These are phyloP conservation scores for Coleophora flavipennella DNA, from an alignment of 2,888 invertebrate genomes.

Conservation along the genomic window DNA sequence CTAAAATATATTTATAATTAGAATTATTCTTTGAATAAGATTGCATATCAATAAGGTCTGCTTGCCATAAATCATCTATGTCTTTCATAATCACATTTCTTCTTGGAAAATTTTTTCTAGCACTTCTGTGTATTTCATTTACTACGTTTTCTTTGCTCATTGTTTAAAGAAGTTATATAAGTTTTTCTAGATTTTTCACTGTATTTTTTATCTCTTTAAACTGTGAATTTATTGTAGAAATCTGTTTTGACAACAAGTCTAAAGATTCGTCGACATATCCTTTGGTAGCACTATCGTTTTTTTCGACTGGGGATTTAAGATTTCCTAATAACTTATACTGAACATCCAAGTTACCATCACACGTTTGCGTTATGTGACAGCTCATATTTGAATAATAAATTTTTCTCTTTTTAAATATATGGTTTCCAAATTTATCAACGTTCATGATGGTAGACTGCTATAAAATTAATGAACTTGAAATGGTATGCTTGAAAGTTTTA, in stretches of 20 bases:
- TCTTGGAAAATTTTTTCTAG: slow-evolving; percentile 29
- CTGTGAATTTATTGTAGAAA: neutral
- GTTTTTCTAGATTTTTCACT: neutral
- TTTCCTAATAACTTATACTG: too few species aligned
- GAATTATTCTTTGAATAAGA: slow-evolving; percentile 9
- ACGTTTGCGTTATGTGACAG: too few species aligned
- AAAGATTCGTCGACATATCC: too few species aligned
- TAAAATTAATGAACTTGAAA: too few species aligned
- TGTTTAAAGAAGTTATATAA: neutral
- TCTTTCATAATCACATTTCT: slow-evolving; percentile 30
- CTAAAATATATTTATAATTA: slow-evolving; percentile 9
- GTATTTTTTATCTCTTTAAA: neutral
- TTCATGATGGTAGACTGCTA: too few species aligned
- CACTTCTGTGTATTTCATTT: slow-evolving; percentile 11
- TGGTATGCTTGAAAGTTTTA: too few species aligned
- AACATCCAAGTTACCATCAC: too few species aligned
- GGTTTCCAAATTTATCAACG: too few species aligned
- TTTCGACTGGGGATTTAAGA: too few species aligned
- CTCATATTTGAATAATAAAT: too few species aligned
- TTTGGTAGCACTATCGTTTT: too few species aligned
- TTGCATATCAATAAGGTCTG: slow-evolving; percentile 33
- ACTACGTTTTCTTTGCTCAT: slow-evolving; percentile 6
- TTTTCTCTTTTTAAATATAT: too few species aligned
- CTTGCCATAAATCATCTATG: slow-evolving; percentile 45
- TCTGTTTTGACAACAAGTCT: neutral